Conservation (phyloP, 2,113 vertebrate species). For the Gymnocephalus cernua region DNA sequence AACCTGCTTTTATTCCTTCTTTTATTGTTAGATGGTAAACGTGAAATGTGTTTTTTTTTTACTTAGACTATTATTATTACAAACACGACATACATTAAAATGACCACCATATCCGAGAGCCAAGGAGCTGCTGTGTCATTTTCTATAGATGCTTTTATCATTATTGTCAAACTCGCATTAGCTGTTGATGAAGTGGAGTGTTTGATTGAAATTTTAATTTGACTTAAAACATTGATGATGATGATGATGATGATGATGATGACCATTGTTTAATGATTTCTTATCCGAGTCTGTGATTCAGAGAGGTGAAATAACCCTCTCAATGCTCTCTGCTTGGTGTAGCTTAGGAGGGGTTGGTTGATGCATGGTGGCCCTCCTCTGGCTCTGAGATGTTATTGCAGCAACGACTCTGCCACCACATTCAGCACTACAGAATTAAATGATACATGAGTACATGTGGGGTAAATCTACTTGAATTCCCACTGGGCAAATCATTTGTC, state of each 20-base stretch:
- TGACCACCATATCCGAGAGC: not conserved
- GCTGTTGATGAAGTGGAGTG: too few species aligned
- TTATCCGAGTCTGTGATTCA: not conserved
- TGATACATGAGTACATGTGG: not conserved
- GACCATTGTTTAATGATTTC: not conserved
- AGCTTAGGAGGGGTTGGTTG: not conserved
- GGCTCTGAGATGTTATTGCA: constrained; percentile 50
- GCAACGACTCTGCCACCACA: not conserved
- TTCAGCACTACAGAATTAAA: not conserved
- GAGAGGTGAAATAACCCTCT: not conserved
- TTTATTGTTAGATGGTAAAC: not conserved
- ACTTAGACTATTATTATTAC: not conserved
- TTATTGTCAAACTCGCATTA: not conserved
- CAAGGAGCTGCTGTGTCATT: not conserved
- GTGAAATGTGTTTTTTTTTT: not conserved
- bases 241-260: too few species aligned
- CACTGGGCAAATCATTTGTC: not conserved
- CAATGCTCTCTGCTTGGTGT: not conserved
- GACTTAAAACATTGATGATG: too few species aligned
- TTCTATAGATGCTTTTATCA: not conserved
- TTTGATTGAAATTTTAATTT: not conserved
- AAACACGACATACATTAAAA: not conserved
- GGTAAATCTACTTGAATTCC: not conserved
- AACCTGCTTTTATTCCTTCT: not conserved
- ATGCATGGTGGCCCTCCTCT: constrained; percentile 59